phyloP scores from a whole-genome alignment of 2,797 vertebrate genomes.

The Betta splendens region DNA sequence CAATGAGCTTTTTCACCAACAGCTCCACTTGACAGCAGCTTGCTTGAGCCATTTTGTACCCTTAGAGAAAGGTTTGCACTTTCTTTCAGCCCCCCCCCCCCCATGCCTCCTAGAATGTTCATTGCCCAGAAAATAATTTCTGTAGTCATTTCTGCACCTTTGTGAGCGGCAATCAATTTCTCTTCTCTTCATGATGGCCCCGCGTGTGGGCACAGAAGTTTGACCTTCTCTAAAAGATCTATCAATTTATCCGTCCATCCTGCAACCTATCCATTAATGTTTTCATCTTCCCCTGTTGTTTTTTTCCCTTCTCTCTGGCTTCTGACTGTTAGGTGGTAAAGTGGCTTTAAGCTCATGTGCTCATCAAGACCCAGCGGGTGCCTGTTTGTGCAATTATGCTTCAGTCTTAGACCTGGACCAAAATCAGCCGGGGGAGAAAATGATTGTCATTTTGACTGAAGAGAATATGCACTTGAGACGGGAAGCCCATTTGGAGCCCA shows the following conservation, averaged over 20 bases:
- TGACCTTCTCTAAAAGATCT: constrained; percentile 88
- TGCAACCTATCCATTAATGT: constrained; percentile 87
- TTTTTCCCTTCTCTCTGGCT: constrained; percentile 57
- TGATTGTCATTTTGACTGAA: constrained; percentile 76
- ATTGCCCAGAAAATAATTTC: constrained; percentile 88
- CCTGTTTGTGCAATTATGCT: constrained; percentile 83
- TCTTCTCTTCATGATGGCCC: constrained; percentile 86
- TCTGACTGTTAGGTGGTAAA: constrained; percentile 75
- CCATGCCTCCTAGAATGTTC: constrained; percentile 79
- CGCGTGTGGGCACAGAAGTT: constrained; percentile 84
- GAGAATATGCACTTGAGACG: constrained; percentile 84
- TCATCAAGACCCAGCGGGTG: constrained; percentile 75
- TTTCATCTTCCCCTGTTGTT: constrained; percentile 81
- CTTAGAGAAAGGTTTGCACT: constrained; percentile 74
- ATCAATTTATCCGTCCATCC: constrained; percentile 87
- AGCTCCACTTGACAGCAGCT: constrained; percentile 79
- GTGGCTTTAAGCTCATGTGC: constrained; percentile 81
- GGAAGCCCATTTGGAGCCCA: constrained; percentile 74
- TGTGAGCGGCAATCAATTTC: constrained; percentile 87
- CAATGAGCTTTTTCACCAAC: constrained; percentile 67
- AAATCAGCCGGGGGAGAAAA: constrained; percentile 77
- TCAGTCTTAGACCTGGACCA: constrained; percentile 70
- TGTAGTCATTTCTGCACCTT: constrained; percentile 86
- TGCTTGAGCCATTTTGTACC: constrained; percentile 76
- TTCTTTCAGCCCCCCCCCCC: constrained; percentile 42